Percentiles rank a stretch among this genome's conserved stretches.
These are phyloP conservation scores for Ambastaia sidthimunki DNA, from an alignment of 2,797 vertebrate genomes.

Conservation along the genomic window DNA sequence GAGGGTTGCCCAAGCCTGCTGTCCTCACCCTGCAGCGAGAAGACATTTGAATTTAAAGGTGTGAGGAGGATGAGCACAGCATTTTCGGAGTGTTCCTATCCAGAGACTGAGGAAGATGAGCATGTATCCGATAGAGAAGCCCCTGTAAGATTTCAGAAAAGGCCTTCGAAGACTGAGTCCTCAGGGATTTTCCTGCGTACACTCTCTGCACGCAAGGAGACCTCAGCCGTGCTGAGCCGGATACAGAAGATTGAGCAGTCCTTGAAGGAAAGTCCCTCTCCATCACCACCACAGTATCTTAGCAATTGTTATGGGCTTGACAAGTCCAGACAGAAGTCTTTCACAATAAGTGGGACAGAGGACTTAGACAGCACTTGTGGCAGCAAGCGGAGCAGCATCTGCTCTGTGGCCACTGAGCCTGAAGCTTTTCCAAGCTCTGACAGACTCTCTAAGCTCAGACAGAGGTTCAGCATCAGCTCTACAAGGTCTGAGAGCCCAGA, in stretches of 20 bases:
- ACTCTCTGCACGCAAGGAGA: constrained; percentile 84
- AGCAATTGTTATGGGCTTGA: constrained; percentile 94
- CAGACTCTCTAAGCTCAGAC: constrained; percentile 81
- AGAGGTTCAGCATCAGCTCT: constrained; percentile 78
- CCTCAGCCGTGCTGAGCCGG: constrained; percentile 93
- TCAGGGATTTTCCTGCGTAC: constrained; percentile 81
- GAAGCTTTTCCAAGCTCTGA: constrained; percentile 77
- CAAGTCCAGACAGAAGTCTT: constrained; percentile 84
- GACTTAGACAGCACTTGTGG: constrained; percentile 78
- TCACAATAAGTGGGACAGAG: constrained; percentile 78
- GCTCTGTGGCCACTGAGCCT: constrained; percentile 80
- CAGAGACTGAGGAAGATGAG: constrained; percentile 92
- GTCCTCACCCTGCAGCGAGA: constrained; percentile 93
- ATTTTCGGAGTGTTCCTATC: constrained; percentile 95
- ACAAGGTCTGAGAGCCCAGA: constrained; percentile 77
- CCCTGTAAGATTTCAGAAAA: constrained; percentile 86
- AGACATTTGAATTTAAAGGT: constrained; percentile 93
- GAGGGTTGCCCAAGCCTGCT: constrained; percentile 91
- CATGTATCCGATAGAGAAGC: constrained; percentile 82
- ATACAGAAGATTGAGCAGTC: constrained; percentile 98
- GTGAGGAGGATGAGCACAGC: constrained; percentile 95
- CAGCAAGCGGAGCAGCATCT: constrained; percentile 83
- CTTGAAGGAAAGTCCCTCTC: constrained; percentile 91
- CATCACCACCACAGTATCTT: constrained; percentile 88
- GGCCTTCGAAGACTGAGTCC: constrained; percentile 80